Evolutionary conservation across 2,888 invertebrate genomes (phyloP), one percentile per base, ranked within the genome.

Genomic region (Sepiola atlantica): DNA sequence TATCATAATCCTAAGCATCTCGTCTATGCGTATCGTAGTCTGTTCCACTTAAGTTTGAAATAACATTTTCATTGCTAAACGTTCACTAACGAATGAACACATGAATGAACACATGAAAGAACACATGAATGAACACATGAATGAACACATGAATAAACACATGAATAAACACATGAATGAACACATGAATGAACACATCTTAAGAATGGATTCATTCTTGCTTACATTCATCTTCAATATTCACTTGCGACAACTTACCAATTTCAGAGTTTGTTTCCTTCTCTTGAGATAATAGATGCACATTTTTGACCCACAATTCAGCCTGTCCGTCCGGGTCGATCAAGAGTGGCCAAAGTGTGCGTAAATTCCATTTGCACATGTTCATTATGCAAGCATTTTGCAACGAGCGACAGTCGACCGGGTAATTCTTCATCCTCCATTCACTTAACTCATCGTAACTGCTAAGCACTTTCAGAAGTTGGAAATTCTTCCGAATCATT

Each of bases 241-340:
- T n/a, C n/a, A n/a, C n/a, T n/a, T n/a, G n/a, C n/a, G n/a, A 45
- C 45, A 45, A 45, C 77, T 77, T 77, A 77, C 77, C 77, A n/a
- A 14, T 16, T 16, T n/a, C 77, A 77, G n/a, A 77, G 12, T 3
- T 16, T 77, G 14, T 77, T 4, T 77, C n/a, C 16, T 77, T 77
- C 0, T 77, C 77, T 77, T 77, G n/a, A 14, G n/a, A 77, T 77
- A 77, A 77, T 1, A 28, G 8, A 28, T 97, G 97, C 94, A 97
- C 94, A 14, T 96, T 95, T 92, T 96, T 96, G 77, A 97, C 96
- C 97, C 97, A 97, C 94, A 95, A 95, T 95, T 97, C 96, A 4
- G 97, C 97, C 95, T 97, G 97, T 94, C 96, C 96, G 94, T 97
- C 97, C 10, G 97, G 97, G 95, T 97, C 97, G 92, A 97, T 96